Conservation (phyloP, 1,140 invertebrate genomes). For the Batillaria attramentaria region DNA sequence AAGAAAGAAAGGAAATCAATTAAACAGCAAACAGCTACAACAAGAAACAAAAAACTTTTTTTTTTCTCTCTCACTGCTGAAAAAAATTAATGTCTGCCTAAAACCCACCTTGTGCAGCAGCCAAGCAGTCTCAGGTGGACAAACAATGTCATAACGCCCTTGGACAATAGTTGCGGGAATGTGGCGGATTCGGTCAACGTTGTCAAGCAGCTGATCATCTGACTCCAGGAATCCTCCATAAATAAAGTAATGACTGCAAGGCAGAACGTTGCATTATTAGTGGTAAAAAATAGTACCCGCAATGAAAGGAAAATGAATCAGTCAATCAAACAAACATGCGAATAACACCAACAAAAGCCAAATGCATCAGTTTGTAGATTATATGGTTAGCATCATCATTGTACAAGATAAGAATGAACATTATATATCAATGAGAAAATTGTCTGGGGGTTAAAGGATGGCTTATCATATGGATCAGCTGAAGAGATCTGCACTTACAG, state of each 20-base stretch:
- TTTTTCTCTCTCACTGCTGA: neutral
- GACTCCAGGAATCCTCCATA: constrained; percentile 64
- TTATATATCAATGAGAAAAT: neutral
- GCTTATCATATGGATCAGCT: no score
- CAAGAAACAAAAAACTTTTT: neutral
- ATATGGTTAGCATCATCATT: neutral
- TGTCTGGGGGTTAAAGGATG: neutral
- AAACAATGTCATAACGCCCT: constrained; percentile 70
- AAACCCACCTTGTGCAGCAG: constrained; percentile 62
- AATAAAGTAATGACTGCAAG: constrained; percentile 69
- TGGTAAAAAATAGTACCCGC: no score
- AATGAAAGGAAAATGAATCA: neutral
- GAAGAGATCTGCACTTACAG: no score
- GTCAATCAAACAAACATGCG: constrained; percentile 7
- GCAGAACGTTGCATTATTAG: no score
- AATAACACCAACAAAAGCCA: no score
- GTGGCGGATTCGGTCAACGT: constrained; percentile 66
- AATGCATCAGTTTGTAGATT: neutral
- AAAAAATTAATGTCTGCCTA: neutral
- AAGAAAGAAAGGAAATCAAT: neutral
- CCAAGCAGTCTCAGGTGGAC: constrained; percentile 68
- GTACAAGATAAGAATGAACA: neutral
- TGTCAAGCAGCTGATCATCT: constrained; percentile 61
- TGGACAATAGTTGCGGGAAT: constrained; percentile 69
- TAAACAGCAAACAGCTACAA: neutral